phyloP scores from a whole-genome alignment of 1,140 invertebrate genomes.

The Hypothenemus hampei region DNA sequence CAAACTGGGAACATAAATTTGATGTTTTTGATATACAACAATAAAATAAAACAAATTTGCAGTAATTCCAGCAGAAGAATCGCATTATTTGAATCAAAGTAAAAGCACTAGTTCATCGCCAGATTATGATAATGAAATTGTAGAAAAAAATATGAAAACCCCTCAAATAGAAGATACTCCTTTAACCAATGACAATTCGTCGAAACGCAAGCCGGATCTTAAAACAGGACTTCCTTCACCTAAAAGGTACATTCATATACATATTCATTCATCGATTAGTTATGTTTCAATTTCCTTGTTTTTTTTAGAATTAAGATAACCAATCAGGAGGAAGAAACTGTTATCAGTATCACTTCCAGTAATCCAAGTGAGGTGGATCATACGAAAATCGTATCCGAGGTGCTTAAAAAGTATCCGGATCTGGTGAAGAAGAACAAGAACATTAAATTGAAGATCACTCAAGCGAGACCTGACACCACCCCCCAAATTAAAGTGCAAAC shows the following conservation, averaged over 20 bases:
- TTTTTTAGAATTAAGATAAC: slow-evolving; percentile 15
- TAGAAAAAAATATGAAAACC: neutral
- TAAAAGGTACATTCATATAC: slow-evolving; percentile 11
- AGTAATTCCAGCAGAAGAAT: too few relatives aligned
- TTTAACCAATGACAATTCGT: slow-evolving; percentile 1
- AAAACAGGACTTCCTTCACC: slow-evolving; percentile 6
- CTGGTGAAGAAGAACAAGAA: slow-evolving; percentile 81
- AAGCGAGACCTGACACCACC: slow-evolving; percentile 37
- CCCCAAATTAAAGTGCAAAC: slow-evolving; percentile 10
- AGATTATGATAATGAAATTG: neutral
- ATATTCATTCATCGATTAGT: too few relatives aligned
- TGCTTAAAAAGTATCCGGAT: slow-evolving; percentile 82
- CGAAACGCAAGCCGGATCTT: slow-evolving; percentile 11
- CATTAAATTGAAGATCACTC: slow-evolving; percentile 78
- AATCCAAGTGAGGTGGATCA: slow-evolving; percentile 53
- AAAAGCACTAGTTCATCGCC: neutral
- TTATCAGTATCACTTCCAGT: slow-evolving; percentile 37
- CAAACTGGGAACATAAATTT: neutral
- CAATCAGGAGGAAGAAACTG: slow-evolving; percentile 36
- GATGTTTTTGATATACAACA: too few relatives aligned
- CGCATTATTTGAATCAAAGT: neutral
- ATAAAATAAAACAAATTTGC: too few relatives aligned
- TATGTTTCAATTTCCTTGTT: slow-evolving; percentile 1
- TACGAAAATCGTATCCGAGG: slow-evolving; percentile 80
- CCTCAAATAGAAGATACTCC: neutral